These are phyloP conservation scores for Erythrocercus mccallii DNA, from an alignment of 2,113 vertebrate genomes.

Conservation along the genomic window DNA sequence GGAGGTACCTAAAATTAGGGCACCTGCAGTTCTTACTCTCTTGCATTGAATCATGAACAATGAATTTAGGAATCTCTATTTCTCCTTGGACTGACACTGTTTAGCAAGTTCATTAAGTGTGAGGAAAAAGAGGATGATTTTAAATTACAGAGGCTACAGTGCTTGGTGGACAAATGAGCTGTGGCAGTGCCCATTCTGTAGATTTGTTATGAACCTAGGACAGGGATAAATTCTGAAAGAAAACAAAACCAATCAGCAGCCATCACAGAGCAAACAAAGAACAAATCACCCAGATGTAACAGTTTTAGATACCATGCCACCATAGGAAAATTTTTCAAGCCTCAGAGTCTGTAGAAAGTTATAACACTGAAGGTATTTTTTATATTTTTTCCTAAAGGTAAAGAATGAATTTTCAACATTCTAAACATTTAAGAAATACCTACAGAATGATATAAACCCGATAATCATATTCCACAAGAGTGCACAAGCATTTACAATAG, in stretches of 20 bases:
- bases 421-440: background rate
- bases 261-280: background rate
- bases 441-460: background rate
- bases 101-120: background rate
- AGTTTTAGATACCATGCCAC: background rate
- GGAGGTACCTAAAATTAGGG: background rate
- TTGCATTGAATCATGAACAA: fast-evolving
- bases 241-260: background rate
- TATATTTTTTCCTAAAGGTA: background rate
- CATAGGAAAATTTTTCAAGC: fast-evolving
- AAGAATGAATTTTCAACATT: background rate
- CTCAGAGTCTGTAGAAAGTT: background rate
- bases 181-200: background rate
- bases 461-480: background rate
- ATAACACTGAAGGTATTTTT: background rate
- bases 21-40: background rate
- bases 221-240: background rate
- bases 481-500: background rate
- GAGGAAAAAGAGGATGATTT: background rate
- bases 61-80: background rate
- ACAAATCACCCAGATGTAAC: background rate
- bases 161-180: background rate
- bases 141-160: background rate
- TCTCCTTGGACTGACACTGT: background rate
- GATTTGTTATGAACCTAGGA: background rate